Percentiles rank a stretch among this genome's conserved stretches.
Evolutionary conservation across 2,888 invertebrate species (phyloP).

Genomic region (Ornithoptera alexandrae): DNA sequence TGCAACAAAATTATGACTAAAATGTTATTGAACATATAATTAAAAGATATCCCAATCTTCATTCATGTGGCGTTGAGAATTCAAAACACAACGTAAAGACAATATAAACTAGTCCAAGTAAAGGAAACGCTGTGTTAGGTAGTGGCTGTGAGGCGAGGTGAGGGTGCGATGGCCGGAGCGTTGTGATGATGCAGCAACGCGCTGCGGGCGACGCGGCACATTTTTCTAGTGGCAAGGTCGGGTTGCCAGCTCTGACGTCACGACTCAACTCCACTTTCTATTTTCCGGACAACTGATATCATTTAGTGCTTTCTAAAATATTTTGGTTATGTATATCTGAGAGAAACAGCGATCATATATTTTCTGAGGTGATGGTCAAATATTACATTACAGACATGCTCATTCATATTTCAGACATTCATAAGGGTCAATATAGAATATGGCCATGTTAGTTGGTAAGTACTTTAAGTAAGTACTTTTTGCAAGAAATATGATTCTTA

Average conservation of each 20-base stretch:
- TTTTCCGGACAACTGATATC: conserved; percentile 45
- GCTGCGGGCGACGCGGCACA: conserved; percentile 74
- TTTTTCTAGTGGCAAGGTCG: conserved; percentile 81
- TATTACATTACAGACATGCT: no score
- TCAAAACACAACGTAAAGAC: background rate
- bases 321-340: background rate
- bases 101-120: conserved; percentile 15
- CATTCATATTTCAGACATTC: no score
- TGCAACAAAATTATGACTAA: no score
- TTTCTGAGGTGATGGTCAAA: background rate
- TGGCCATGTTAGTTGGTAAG: no score
- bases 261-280: conserved; percentile 64
- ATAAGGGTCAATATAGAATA: no score
- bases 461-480: no score
- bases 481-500: no score
- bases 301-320: background rate
- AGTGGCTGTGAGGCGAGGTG: conserved; percentile 26
- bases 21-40: no score
- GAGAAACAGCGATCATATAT: background rate
- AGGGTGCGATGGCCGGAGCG: conserved; percentile 51
- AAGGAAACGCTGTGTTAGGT: conserved; percentile 27
- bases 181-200: conserved; percentile 69
- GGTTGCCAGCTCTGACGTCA: conserved; percentile 69
- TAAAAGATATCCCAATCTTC: no score
- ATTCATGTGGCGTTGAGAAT: no score